Conservation (phyloP, 35 echinoderm and acorn worm species). For the Lytechinus pictus region DNA sequence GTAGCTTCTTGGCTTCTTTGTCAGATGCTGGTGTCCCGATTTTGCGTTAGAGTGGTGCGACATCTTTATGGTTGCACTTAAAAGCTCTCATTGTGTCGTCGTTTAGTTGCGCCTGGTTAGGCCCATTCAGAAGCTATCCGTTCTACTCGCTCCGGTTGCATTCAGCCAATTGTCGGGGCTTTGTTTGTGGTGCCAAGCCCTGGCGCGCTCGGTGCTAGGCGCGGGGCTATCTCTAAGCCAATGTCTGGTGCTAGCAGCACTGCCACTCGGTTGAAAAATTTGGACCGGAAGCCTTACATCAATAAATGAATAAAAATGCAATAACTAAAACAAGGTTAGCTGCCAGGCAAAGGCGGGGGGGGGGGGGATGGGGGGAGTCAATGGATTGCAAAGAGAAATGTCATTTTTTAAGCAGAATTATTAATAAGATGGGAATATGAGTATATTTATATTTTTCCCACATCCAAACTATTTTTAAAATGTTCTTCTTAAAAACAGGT, state of each 20-base stretch:
- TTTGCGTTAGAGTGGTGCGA: neutral
- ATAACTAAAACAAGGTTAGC: neutral
- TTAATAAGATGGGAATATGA: too few relatives aligned
- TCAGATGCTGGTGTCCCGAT: neutral
- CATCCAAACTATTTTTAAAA: too few relatives aligned
- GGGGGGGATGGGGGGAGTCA: too few relatives aligned
- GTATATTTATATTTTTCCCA: too few relatives aligned
- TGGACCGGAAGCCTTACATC: neutral
- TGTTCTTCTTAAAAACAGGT: too few relatives aligned
- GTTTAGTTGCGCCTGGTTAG: constrained; percentile 29
- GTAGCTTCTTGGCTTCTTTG: neutral
- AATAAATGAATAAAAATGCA: neutral
- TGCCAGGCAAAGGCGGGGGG: neutral
- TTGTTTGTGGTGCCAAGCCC: constrained; percentile 20
- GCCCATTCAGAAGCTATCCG: neutral
- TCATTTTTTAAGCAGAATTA: too few relatives aligned
- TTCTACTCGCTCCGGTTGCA: neutral
- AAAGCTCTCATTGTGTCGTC: constrained; percentile 9
- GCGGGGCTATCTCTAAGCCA: neutral
- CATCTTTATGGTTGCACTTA: neutral
- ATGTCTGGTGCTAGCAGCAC: neutral
- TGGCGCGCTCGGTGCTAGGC: neutral
- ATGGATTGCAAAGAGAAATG: too few relatives aligned
- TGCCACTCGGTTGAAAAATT: neutral
- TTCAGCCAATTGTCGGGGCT: constrained; percentile 23